These are phyloP conservation scores for Dendrolimus kikuchii DNA, from an alignment of 1,140 invertebrate genomes.

Conservation along the genomic window DNA sequence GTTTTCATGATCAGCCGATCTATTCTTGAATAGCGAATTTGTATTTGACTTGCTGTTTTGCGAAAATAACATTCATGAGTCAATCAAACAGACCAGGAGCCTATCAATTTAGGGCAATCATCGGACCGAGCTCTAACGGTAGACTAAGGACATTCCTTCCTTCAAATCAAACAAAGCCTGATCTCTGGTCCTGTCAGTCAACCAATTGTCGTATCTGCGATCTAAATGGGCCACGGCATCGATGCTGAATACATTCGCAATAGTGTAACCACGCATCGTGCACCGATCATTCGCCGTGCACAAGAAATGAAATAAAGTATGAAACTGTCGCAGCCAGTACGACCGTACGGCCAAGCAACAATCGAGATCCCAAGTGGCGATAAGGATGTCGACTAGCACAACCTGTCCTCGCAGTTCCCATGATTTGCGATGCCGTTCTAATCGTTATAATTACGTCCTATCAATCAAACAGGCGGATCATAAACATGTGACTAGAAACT, in stretches of 20 bases:
- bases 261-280: conserved; percentile 42
- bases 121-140: conserved; percentile 10
- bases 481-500: conserved; percentile 42
- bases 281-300: conserved; percentile 41
- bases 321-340: conserved; percentile 36
- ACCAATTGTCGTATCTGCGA: conserved; percentile 42
- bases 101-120: conserved; percentile 22
- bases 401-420: conserved; percentile 55
- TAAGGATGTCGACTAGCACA: conserved; percentile 53
- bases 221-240: conserved; percentile 58
- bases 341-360: conserved; percentile 43
- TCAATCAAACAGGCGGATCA: conserved; percentile 60
- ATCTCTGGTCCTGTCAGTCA: conserved; percentile 39
- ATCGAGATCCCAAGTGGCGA: conserved; percentile 55
- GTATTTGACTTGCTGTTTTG: too few species aligned
- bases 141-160: conserved; percentile 27
- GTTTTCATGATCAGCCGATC: too few species aligned
- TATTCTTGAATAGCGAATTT: too few species aligned
- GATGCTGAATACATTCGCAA: conserved; percentile 46
- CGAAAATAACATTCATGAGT: neutral
- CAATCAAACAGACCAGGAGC: conserved; percentile 4
- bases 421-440: conserved; percentile 62
- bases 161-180: conserved; percentile 13
- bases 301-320: conserved; percentile 60
- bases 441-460: conserved; percentile 61